A percentile compares a stretch with the other conserved stretches of the same genome.
Evolutionary conservation across 2,113 vertebrate species (phyloP).

Genomic region (Pitta sordida): DNA sequence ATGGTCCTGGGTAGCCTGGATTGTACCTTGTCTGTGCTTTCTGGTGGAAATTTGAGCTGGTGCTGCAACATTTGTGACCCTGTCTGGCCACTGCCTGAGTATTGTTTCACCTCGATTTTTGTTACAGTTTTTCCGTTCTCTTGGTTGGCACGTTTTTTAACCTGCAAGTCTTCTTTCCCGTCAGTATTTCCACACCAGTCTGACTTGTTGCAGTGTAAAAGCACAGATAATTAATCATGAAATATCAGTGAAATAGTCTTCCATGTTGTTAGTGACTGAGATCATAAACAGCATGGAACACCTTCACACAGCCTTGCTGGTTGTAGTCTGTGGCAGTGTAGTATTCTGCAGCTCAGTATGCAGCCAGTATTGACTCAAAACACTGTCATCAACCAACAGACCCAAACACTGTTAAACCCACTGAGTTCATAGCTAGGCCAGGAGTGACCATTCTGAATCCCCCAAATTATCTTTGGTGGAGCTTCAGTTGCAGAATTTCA

Average conservation of each 20-base stretch:
- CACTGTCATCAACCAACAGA: background rate
- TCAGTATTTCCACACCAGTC: background rate
- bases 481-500: background rate
- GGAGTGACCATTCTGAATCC: background rate
- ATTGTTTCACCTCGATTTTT: background rate
- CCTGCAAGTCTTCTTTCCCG: background rate
- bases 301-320: background rate
- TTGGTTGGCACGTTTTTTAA: background rate
- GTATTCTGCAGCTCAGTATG: background rate
- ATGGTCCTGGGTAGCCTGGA: background rate
- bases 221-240: background rate
- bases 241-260: background rate
- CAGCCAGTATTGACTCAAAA: background rate
- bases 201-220: background rate
- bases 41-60: background rate
- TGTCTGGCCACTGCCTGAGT: background rate
- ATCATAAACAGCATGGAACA: background rate
- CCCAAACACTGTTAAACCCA: background rate
- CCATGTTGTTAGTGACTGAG: background rate
- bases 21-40: background rate
- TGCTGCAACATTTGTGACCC: fast-evolving
- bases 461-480: background rate
- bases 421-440: background rate
- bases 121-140: background rate
- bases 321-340: background rate